Base-by-base conservation (phyloP, 2,888 invertebrate genomes). In the Margaritifera margaritifera region DNA sequence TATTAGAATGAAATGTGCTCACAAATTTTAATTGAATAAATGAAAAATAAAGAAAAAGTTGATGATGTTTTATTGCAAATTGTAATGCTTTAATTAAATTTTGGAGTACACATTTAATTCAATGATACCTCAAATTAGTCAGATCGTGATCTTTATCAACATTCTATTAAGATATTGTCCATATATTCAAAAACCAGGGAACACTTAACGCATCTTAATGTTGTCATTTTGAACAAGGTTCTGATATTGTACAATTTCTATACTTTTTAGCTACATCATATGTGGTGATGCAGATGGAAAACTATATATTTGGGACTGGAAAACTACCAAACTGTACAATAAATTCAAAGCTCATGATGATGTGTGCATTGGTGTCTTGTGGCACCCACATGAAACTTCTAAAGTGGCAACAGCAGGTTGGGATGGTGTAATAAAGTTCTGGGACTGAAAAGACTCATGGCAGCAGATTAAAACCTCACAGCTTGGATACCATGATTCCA, bases 271-370 rank as follows among this genome's bases (percentile, higher is more conserved):
- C 86, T 99, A 99, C 89, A 91, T 99, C 56, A 94, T 97, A 65
- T 98, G 98, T 0, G 99, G 99, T 1, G 99, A 99, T 90, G 99
- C 99, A 0, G 99, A 99, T 91, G 99, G 99, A 18, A 98, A 98
- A 90, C 94, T 97, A 84, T 99, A 97, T 90, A 94, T 99, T 59
- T 99, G 99, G 99, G 99, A 99, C 89, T 99, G 99, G 99, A 99
- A 99, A 90, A 97, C 98, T 0, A 99, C 99, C 76, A 98, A 98
- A 91, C 92, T 99, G 74, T 97, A 96, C 91, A 97, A 96, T 90
- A 98, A 98, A 89, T 99, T 99, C 96, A 98, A 99, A 90, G 99
- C 99, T 0, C 99, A 99, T 89, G 98, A 99, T 81, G 96, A 96
- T 72, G 98, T 99, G 22, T 99, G 99, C 88, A 98, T 98, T 74